Evolutionary conservation across 2,888 invertebrate species (phyloP).

Genomic region (Hedychridium roseum): DNA sequence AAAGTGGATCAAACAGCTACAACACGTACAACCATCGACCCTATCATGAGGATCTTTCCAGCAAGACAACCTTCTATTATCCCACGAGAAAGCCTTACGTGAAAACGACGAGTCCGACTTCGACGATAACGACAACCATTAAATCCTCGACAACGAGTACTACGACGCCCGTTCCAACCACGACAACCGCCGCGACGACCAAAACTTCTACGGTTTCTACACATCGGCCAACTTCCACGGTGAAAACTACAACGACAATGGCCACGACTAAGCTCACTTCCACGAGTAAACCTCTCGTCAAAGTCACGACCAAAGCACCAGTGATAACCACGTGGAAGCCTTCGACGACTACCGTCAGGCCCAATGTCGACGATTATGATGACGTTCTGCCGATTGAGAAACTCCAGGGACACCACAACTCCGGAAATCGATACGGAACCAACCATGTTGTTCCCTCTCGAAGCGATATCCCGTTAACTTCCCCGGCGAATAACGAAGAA

Average conservation of each 20-base stretch:
- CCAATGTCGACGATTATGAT: constrained; percentile 31
- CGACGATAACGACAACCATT: constrained; percentile 15
- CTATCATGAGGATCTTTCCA: constrained; percentile 35
- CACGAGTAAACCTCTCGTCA: background rate
- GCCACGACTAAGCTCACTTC: constrained; percentile 42
- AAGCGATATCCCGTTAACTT: constrained; percentile 13
- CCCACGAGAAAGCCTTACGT: constrained; percentile 32
- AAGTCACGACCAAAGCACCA: constrained; percentile 43
- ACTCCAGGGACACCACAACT: constrained; percentile 40
- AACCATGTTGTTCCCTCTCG: constrained; percentile 24
- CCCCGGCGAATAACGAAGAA: constrained; percentile 40
- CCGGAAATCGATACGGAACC: constrained; percentile 17
- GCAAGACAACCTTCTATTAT: constrained; percentile 34
- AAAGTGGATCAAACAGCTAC: constrained; percentile 65
- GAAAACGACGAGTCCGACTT: constrained; percentile 26
- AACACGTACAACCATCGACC: constrained; percentile 58
- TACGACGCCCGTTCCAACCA: constrained; percentile 36
- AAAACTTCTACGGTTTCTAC: constrained; percentile 37
- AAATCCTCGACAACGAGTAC: constrained; percentile 24
- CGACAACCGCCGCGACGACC: constrained; percentile 22
- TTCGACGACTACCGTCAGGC: constrained; percentile 24
- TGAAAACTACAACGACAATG: constrained; percentile 27
- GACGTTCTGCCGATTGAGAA: constrained; percentile 47
- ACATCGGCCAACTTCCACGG: constrained; percentile 34
- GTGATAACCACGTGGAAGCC: constrained; percentile 61